Percentiles rank a stretch among this genome's conserved stretches.
Evolutionary conservation across 1,140 invertebrate species (phyloP).

Genomic region (Eumaeus atala): DNA sequence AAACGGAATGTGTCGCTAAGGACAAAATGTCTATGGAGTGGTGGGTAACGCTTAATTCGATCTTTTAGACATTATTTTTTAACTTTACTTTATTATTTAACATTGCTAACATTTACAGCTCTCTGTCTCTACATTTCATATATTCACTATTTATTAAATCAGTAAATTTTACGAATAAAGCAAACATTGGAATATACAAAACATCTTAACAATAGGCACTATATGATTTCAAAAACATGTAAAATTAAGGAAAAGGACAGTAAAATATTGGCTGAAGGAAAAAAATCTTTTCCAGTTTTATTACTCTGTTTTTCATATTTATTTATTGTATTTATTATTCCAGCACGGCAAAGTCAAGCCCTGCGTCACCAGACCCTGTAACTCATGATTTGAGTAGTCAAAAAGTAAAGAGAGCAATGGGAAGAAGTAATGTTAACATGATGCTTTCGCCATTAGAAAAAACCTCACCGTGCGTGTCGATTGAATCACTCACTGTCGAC

Average conservation of each 20-base stretch:
- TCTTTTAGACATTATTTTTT: background rate
- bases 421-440: constrained; percentile 47
- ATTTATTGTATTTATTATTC: constrained; percentile 24
- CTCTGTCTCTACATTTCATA: no score
- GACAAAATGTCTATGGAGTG: constrained; percentile 47
- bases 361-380: constrained; percentile 70
- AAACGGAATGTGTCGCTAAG: constrained; percentile 51
- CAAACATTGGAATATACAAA: no score
- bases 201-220: no score
- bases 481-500: constrained; percentile 85
- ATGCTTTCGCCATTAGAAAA: constrained; percentile 61
- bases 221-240: no score
- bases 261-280: background rate
- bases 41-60: constrained; percentile 35
- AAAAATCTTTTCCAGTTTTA: background rate
- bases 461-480: constrained; percentile 84
- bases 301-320: background rate
- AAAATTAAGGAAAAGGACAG: no score
- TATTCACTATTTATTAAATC: no score
- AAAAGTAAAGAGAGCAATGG: constrained; percentile 43
- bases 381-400: constrained; percentile 38
- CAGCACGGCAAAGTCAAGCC: constrained; percentile 72
- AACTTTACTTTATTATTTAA: background rate
- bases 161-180: no score
- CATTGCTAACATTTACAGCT: no score